Evolutionary conservation across 2,797 vertebrate species (phyloP).

Genomic region (Tinamus major): DNA sequence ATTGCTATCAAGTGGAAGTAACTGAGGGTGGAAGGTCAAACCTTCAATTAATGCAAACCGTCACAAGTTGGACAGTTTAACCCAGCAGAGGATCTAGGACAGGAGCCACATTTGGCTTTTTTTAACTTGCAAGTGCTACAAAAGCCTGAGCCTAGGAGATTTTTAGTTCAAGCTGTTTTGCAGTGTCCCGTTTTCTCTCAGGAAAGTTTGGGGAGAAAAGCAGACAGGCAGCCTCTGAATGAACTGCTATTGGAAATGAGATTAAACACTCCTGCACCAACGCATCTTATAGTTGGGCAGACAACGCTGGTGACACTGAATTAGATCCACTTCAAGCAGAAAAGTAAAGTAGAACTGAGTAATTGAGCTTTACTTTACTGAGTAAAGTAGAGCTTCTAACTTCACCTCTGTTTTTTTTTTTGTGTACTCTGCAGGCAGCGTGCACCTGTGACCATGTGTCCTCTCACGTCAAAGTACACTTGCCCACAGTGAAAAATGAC

Average conservation of each 20-base stretch:
- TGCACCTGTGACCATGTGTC: background rate
- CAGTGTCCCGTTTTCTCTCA: background rate
- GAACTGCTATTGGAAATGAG: background rate
- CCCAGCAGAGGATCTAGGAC: background rate
- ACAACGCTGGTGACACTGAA: background rate
- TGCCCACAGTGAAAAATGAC: background rate
- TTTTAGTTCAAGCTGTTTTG: background rate
- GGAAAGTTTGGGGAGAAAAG: background rate
- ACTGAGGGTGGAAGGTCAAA: background rate
- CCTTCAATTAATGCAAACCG: background rate
- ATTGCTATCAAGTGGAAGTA: background rate
- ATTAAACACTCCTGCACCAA: background rate
- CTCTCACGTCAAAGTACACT: background rate
- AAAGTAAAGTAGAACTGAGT: constrained; percentile 42
- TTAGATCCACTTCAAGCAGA: constrained; percentile 10
- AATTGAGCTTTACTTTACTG: too few relatives aligned
- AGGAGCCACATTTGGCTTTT: too few relatives aligned
- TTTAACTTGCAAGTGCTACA: background rate
- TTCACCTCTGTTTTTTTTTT: constrained; percentile 29
- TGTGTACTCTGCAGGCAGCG: background rate
- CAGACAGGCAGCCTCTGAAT: background rate
- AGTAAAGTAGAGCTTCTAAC: background rate
- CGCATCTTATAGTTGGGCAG: background rate
- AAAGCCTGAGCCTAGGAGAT: background rate
- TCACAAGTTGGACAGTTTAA: background rate